Conservation (phyloP, 2,113 vertebrate species). For the Microtus richardsoni region DNA sequence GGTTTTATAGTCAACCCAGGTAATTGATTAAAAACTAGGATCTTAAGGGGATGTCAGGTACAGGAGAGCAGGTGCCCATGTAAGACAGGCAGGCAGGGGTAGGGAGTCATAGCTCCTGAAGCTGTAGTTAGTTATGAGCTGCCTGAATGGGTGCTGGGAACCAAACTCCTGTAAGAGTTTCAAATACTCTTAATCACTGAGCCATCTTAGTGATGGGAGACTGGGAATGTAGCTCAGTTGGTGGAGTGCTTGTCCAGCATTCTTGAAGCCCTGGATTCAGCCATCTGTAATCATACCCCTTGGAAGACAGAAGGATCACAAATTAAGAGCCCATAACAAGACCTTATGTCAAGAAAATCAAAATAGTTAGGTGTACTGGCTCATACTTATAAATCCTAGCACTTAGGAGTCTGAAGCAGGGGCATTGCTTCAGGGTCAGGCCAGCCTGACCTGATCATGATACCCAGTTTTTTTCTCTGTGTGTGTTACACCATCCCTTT, state of each 20-base stretch:
- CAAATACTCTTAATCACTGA: no score
- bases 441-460: not conserved
- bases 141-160: not conserved
- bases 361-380: not conserved
- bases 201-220: not conserved
- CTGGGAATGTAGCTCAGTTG: not conserved
- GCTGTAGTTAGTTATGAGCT: not conserved
- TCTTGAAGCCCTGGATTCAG: no score
- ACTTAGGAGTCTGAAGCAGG: not conserved
- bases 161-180: not conserved
- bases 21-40: not conserved
- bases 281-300: not conserved
- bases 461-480: not conserved
- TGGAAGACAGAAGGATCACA: not conserved
- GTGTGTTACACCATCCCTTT: not conserved
- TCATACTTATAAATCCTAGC: not conserved
- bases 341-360: not conserved
- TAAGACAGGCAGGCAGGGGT: no score
- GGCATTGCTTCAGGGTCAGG: not conserved
- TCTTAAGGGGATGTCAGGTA: not conserved
- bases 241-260: not conserved
- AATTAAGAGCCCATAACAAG: not conserved
- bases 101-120: not conserved
- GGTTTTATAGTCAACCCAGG: not conserved
- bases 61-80: not conserved